Evolutionary conservation across 1,140 invertebrate species (phyloP).

Genomic region (Schlechtendalia chinensis): DNA sequence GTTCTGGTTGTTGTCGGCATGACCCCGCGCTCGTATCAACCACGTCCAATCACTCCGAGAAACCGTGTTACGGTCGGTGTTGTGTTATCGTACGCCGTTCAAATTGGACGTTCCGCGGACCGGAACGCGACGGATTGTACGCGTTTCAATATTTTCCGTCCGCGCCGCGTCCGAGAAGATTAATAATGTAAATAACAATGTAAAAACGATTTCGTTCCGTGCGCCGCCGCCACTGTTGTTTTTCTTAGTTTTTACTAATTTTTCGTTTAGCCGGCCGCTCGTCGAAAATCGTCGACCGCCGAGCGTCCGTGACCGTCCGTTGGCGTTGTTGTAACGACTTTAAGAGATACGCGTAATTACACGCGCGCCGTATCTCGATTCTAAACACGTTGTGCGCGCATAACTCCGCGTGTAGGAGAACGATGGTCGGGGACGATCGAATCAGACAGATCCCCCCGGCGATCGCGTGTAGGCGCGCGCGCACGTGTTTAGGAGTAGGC

Average conservation of each 20-base stretch:
- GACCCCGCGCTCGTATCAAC: too few relatives aligned
- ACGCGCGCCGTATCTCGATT: conserved; percentile 23
- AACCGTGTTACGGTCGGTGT: neutral
- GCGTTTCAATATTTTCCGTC: neutral
- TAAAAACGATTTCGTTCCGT: neutral
- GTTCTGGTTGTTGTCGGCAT: too few relatives aligned
- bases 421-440: neutral
- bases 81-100: neutral
- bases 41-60: neutral
- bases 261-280: conserved; percentile 10
- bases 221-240: neutral
- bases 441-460: too few relatives aligned
- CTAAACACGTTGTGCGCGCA: neutral
- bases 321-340: neutral
- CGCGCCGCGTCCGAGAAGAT: conserved; percentile 24
- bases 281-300: conserved; percentile 36
- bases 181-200: neutral
- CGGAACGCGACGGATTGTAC: conserved; percentile 9
- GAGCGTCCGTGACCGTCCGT: too few relatives aligned
- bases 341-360: conserved; percentile 24
- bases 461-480: too few relatives aligned
- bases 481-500: too few relatives aligned
- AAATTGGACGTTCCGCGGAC: neutral
- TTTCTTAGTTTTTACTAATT: neutral
- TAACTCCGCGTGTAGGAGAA: neutral